Evolutionary conservation across 1,140 invertebrate genomes (phyloP).

Genomic region (Marisa cornuarietis): DNA sequence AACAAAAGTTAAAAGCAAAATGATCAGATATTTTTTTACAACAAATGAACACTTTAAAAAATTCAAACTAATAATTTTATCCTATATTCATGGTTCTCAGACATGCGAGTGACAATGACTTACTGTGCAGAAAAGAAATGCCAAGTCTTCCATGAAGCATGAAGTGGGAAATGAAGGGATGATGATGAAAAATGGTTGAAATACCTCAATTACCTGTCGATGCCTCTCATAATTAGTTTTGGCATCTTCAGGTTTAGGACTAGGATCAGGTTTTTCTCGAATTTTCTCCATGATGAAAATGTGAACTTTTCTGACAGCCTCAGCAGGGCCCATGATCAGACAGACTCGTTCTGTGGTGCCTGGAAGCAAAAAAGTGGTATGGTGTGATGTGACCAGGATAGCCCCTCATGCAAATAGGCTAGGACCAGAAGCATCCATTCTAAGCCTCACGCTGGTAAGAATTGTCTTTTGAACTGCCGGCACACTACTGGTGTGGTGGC

Average conservation of each 20-base stretch:
- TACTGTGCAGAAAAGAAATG: constrained; percentile 26
- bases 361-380: constrained; percentile 66
- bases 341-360: constrained; percentile 97
- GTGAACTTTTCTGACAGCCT: constrained; percentile 92
- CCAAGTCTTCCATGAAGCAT: constrained; percentile 26
- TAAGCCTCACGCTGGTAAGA: too few species aligned
- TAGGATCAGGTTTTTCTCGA: constrained; percentile 94
- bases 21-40: too few species aligned
- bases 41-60: too few species aligned
- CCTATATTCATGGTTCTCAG: too few species aligned
- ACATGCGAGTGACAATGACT: not conserved
- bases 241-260: constrained; percentile 73
- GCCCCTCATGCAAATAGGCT: too few species aligned
- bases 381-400: too few species aligned
- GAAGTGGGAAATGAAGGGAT: constrained; percentile 25
- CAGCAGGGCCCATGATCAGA: constrained; percentile 92
- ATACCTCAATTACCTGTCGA: constrained; percentile 68
- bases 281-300: constrained; percentile 99
- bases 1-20: too few species aligned
- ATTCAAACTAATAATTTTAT: too few species aligned
- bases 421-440: too few species aligned
- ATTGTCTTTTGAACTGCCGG: too few species aligned
- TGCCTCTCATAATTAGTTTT: constrained; percentile 69
- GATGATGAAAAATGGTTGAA: constrained; percentile 39
- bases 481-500: too few species aligned